Conservation (phyloP, 2,113 vertebrate species). For the Forbesichthys agassizii region DNA sequence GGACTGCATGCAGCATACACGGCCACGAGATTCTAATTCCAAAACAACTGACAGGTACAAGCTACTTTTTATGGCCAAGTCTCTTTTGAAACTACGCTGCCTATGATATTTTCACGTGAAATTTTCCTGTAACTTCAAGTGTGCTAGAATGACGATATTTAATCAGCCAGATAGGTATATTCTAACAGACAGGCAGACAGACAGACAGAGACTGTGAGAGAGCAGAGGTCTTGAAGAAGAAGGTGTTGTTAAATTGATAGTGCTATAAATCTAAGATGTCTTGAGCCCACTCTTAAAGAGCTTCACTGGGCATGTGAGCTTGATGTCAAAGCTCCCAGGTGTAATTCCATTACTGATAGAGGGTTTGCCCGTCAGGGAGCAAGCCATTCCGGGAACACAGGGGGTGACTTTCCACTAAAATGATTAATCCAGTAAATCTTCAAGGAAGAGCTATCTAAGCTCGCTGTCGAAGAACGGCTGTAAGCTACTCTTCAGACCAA, state of each 20-base stretch:
- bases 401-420: conserved; percentile 39
- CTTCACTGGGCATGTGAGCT: conserved; percentile 6
- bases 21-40: not conserved
- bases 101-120: not conserved
- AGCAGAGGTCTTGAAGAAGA: conserved; percentile 1
- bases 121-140: not conserved
- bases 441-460: conserved; percentile 9
- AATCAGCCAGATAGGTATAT: not conserved
- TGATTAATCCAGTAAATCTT: conserved; percentile 59
- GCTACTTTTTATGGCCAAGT: not conserved
- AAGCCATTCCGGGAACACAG: conserved; percentile 36
- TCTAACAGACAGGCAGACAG: not conserved
- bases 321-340: conserved; percentile 15
- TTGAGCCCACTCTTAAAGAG: conserved; percentile 8
- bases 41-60: not conserved
- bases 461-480: conserved; percentile 22
- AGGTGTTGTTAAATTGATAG: conserved; percentile 34
- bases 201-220: conserved; percentile 1
- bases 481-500: conserved; percentile 27
- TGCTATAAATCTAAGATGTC: conserved; percentile 41
- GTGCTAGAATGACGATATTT: not conserved
- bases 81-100: not conserved
- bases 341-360: conserved; percentile 53
- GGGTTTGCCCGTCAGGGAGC: conserved; percentile 27
- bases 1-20: not conserved